phyloP scores from a whole-genome alignment of 37 sponge, comb jelly and placozoan genomes.

The Beroe forskalii region DNA sequence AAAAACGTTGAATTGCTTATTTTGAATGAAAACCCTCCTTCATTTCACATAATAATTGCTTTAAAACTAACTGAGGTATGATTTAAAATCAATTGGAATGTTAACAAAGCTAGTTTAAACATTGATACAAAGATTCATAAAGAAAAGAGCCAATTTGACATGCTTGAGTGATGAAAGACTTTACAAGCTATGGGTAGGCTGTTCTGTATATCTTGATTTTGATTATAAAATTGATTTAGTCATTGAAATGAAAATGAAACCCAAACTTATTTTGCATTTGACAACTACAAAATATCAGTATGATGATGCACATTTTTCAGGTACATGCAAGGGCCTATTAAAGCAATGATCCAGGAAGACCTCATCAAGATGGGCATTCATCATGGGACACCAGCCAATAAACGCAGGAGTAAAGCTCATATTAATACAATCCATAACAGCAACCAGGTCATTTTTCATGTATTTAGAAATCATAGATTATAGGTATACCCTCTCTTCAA shows the following conservation, averaged over 20 bases:
- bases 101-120: too few species aligned
- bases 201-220: neutral
- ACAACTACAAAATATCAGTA: neutral
- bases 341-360: conserved; percentile 32
- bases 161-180: conserved; percentile 35
- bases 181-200: conserved; percentile 17
- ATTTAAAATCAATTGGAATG: too few species aligned
- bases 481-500: too few species aligned
- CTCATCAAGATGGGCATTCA: conserved; percentile 49
- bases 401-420: neutral
- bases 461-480: too few species aligned
- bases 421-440: neutral
- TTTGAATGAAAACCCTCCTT: too few species aligned
- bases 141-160: too few species aligned
- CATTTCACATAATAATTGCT: too few species aligned
- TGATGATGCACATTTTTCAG: neutral
- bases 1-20: too few species aligned
- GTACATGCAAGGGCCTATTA: conserved; percentile 56
- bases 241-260: neutral
- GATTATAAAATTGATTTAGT: too few species aligned
- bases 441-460: too few species aligned
- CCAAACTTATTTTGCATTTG: neutral
- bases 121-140: too few species aligned
- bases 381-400: neutral
- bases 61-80: too few species aligned